Base-by-base conservation (phyloP, 2,888 invertebrate genomes). In the Neoitamus cyanurus region DNA sequence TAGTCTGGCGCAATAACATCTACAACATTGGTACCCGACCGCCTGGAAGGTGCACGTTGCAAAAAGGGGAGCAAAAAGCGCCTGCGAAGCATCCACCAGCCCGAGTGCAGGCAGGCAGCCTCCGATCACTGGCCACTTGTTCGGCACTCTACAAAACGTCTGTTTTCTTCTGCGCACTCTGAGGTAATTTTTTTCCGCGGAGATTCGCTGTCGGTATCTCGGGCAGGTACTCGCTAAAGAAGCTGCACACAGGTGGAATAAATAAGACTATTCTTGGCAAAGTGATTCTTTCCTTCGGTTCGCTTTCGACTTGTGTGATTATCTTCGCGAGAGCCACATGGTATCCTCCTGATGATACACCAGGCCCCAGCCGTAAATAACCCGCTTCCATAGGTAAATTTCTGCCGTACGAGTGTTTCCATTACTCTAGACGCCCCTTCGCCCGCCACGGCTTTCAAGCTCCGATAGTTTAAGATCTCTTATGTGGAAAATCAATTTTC, bases 401-500 rank as follows among this genome's bases (percentile, higher is more conserved):
- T 80, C 36, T 58, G 34, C 58, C 58, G 34, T 34, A 46, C 46
- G n/a, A 80, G 48, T 68, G 48, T 68, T 80, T 80, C 80, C 58
- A 80, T 80, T 80, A 80, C 31, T 48, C 48, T 20, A 20, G 30
- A 31, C 68, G 15, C n/a, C 30, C 80, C 15, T 25, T 30, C 31
- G n/a, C 31, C 25, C 80, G 58, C 31, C 34, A 13, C 34, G 25
- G 9, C 11, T 48, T 58, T 48, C 20, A 48, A 48, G 34, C 48
- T n/a, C 34, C 58, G 80, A 80, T 80, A 80, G 80, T 48, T 68
- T 80, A 80, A 80, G 80, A 80, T 48, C 58, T 80, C 80, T 80
- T 58, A 80, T 80, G 80, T 80, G 80, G 80, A 80, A 80, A 80
- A 80, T 80, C 80, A 36, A 48, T 80, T 80, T 80, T 80, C 80